Evolutionary conservation across 1,140 invertebrate genomes (phyloP).

Genomic region (Bursaphelenchus mucronatus): DNA sequence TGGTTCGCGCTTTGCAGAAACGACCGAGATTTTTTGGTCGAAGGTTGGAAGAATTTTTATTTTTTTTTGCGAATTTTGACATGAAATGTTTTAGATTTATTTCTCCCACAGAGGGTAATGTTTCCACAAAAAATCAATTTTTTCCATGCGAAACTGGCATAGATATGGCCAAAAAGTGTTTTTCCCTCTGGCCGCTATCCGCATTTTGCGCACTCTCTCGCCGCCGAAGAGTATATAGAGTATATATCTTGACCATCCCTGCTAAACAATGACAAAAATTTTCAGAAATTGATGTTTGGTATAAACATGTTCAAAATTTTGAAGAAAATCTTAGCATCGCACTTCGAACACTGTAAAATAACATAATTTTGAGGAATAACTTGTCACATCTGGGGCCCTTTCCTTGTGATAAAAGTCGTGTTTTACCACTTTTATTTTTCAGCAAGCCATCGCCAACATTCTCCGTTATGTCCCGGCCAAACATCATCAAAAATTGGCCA

Average conservation of each 20-base stretch:
- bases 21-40: not conserved
- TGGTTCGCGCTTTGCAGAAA: not conserved
- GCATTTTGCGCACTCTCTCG: no score
- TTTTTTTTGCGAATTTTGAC: no score
- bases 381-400: not conserved
- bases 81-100: no score
- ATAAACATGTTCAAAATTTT: not conserved
- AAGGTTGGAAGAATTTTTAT: not conserved
- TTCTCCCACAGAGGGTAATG: no score
- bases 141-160: no score
- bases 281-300: not conserved
- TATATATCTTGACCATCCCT: no score
- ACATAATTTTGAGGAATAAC: not conserved
- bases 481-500: constrained; percentile 64
- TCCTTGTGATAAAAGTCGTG: not conserved
- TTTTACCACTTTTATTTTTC: constrained; percentile 20
- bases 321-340: not conserved
- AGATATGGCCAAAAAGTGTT: no score
- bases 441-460: constrained; percentile 68
- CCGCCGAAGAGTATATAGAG: no score
- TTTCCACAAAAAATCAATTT: no score
- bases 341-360: not conserved
- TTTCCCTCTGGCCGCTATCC: no score
- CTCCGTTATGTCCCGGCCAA: constrained; percentile 68
- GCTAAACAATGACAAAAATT: not conserved